Base-by-base conservation (phyloP, 2,113 vertebrate genomes). In the Upupa epops region DNA sequence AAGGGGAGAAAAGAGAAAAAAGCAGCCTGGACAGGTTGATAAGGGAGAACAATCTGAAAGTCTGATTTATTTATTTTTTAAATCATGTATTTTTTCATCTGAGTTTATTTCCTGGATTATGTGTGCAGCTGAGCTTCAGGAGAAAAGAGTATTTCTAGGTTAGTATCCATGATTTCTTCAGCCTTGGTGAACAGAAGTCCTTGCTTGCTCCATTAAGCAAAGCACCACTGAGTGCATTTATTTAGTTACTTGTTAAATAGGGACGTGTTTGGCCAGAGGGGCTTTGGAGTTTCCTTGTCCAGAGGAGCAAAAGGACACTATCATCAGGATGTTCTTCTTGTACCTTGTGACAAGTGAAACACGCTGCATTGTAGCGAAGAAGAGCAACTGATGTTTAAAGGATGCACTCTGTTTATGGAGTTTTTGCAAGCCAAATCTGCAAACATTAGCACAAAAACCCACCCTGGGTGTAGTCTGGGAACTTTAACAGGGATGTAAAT, bases 211-310 rank as follows among this genome's bases (percentile, higher is more conserved):
- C 77, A 77, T 88, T 90, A 88, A 93, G 80, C 86, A 88, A 75
- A 93, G 77, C 83, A 72, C 66, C 11, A 7, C 24, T 70, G 86
- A 79, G 89, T 83, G 64, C 73, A 73, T 93, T 88, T 86, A 49
- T 93, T 83, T 79, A 58, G 80, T 61, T 75, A 36, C 64, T 74
- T 74, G 46, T 77, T 92, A 92, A 85, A 72, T 2, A 58, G 82
- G 82, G 86, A 83, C 59, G 64, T 83, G 48, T 92, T 95, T 95
- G 92, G 88, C 88, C 87, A 52, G 64, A 94, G 72, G 66, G 65
- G 6, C n/a, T 89, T 46, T 45, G 74, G 65, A 92, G 29, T 73
- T 92, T 64, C 42, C 14, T 84, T 59, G 83, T 86, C 91, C 56
- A 51, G 76, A 92, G 26, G 65, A 89, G 90, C 37, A 83, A 83